phyloP scores from a whole-genome alignment of 2,113 vertebrate species.

The Formicarius rufipectus region DNA sequence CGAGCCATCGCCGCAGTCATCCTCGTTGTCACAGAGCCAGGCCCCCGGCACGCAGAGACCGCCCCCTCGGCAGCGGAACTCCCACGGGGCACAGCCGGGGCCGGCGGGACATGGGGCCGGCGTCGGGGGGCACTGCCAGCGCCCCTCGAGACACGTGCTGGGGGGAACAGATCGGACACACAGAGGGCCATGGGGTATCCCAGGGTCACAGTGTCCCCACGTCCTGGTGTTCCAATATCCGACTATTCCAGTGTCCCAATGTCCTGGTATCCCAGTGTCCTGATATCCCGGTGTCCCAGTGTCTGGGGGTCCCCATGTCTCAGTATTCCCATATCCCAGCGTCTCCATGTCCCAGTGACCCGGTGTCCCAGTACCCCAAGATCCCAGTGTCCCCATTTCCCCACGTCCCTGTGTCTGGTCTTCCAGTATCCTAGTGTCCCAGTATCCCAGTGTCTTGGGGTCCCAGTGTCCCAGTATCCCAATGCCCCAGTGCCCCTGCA shows the following conservation, averaged over 20 bases:
- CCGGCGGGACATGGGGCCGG: not conserved
- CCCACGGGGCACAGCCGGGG: constrained; percentile 67
- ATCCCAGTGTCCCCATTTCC: not conserved
- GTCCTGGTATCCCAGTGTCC: not conserved
- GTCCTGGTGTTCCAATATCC: not conserved
- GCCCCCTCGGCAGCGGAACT: constrained; percentile 71
- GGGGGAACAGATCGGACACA: fast-evolving
- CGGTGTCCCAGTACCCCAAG: not conserved
- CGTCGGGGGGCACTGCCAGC: constrained; percentile 76
- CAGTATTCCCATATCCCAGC: not conserved
- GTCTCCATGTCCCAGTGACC: no score
- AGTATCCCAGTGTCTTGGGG: not conserved
- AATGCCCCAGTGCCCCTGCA: fast-evolving
- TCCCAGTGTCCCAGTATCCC: not conserved
- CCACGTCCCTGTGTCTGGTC: not conserved
- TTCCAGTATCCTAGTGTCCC: no score
- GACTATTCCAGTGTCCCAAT: not conserved
- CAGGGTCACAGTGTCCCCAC: not conserved
- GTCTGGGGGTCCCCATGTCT: not conserved
- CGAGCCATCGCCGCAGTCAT: constrained; percentile 88
- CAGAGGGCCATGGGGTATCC: fast-evolving
- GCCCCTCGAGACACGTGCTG: constrained; percentile 80
- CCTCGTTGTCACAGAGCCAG: constrained; percentile 91
- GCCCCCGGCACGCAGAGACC: constrained; percentile 81
- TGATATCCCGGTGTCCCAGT: no score